Conservation (phyloP, 2,113 vertebrate genomes). For the Phoenicopterus ruber region DNA sequence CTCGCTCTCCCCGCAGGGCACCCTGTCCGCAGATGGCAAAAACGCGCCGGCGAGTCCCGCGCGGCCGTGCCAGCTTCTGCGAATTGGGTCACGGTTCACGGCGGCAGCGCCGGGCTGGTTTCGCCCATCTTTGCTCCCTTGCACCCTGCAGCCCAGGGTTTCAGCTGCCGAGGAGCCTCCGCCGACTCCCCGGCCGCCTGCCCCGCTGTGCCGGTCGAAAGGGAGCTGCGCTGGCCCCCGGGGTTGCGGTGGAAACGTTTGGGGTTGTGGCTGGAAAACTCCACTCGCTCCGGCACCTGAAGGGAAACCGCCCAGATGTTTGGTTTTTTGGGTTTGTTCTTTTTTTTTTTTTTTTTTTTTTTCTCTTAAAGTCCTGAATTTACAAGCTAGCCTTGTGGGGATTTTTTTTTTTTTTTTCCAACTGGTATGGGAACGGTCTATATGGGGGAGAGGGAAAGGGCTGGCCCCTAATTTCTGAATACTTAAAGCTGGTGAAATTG, state of each 20-base stretch:
- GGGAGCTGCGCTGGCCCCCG: not conserved
- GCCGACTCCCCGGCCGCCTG: not conserved
- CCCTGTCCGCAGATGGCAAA: not conserved
- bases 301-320: not conserved
- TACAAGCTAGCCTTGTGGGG: not conserved
- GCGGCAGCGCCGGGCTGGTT: accelerated
- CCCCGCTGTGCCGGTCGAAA: not conserved
- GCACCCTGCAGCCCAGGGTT: not conserved
- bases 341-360: not conserved
- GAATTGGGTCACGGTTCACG: not conserved
- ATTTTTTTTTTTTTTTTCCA: not conserved
- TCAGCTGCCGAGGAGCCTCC: not conserved
- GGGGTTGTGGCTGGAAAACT: slow-evolving; percentile 30
- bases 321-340: not conserved
- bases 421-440: not conserved
- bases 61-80: accelerated
- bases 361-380: not conserved
- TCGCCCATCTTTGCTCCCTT: not conserved
- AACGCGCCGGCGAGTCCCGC: accelerated
- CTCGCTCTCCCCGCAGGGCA: not conserved
- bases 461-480: not conserved
- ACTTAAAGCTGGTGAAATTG: not conserved
- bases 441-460: not conserved
- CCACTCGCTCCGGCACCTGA: not conserved
- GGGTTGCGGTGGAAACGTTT: not conserved